These are phyloP conservation scores for Epinephelus moara DNA, from an alignment of 2,113 vertebrate species.

Conservation along the genomic window DNA sequence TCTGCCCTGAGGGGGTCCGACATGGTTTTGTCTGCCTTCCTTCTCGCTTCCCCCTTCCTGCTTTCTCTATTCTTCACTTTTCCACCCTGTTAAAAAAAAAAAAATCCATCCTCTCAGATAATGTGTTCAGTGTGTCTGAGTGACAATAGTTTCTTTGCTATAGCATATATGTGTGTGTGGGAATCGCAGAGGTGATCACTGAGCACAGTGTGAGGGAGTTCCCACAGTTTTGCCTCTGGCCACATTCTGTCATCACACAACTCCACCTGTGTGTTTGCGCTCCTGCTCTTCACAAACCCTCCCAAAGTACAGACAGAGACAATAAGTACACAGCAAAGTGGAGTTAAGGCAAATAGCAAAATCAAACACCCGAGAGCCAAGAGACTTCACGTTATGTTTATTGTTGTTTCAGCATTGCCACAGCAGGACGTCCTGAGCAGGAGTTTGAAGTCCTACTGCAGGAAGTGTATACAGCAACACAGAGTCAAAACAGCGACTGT, in stretches of 20 bases:
- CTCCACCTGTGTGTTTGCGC: conserved; percentile 55
- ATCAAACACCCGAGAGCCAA: conserved; percentile 45
- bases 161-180: conserved; percentile 45
- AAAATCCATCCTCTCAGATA: conserved; percentile 50
- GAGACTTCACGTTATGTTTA: conserved; percentile 67
- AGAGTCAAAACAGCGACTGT: conserved; percentile 20
- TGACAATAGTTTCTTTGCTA: conserved; percentile 65
- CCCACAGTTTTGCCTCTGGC: conserved; percentile 58
- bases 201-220: conserved; percentile 63
- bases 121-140: conserved; percentile 63
- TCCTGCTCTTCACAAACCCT: conserved; percentile 32
- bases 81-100: conserved; percentile 46
- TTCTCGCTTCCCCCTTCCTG: conserved; percentile 59
- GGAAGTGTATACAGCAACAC: conserved; percentile 39
- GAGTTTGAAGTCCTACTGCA: conserved; percentile 24
- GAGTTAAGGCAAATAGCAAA: conserved; percentile 25
- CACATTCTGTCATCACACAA: conserved; percentile 49
- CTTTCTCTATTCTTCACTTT: conserved; percentile 54
- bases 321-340: neutral
- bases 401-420: conserved; percentile 52
- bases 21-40: conserved; percentile 66
- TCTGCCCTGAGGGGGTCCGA: conserved; percentile 71
- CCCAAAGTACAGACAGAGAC: conserved; percentile 16
- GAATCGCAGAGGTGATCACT: conserved; percentile 33
- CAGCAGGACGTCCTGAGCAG: conserved; percentile 53